A percentile compares a stretch with the other conserved stretches of the same genome.
Conservation (phyloP, 2,113 vertebrate genomes). For the Sprattus sprattus region DNA sequence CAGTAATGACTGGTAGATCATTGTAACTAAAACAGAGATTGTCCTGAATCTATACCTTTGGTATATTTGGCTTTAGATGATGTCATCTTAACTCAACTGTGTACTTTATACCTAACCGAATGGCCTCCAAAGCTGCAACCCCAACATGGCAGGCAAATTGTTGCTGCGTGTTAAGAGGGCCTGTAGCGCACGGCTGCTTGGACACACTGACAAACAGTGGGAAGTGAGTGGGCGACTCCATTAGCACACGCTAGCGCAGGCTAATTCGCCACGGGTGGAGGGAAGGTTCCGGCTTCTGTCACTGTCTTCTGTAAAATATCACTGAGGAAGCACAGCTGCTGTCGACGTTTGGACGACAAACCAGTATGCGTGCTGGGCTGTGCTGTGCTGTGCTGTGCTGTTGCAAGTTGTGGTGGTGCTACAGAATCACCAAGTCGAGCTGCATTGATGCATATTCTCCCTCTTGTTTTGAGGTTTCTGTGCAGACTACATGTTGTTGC, state of each 20-base stretch:
- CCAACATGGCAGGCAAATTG: neutral
- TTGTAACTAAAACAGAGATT: neutral
- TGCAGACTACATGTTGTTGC: neutral
- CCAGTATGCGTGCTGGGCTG: neutral
- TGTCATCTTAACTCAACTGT: neutral
- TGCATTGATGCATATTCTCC: neutral
- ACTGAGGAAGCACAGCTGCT: constrained; percentile 38
- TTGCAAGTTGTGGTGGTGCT: neutral
- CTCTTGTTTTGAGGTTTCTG: neutral
- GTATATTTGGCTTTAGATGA: neutral
- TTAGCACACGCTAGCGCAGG: constrained; percentile 40
- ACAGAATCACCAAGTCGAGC: neutral
- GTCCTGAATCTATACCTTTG: neutral
- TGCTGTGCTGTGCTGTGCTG: constrained; percentile 22
- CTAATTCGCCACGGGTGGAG: constrained; percentile 43
- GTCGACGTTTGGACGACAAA: constrained; percentile 35
- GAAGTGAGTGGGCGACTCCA: constrained; percentile 30
- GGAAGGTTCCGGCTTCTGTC: constrained; percentile 31
- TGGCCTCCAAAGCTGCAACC: neutral
- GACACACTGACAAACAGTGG: neutral
- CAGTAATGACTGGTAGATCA: neutral
- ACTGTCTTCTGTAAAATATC: constrained; percentile 46
- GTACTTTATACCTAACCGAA: neutral
- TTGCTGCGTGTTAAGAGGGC: neutral
- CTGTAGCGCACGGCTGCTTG: neutral